phyloP scores from a whole-genome alignment of 1,140 invertebrate species.

The Lerema accius region DNA sequence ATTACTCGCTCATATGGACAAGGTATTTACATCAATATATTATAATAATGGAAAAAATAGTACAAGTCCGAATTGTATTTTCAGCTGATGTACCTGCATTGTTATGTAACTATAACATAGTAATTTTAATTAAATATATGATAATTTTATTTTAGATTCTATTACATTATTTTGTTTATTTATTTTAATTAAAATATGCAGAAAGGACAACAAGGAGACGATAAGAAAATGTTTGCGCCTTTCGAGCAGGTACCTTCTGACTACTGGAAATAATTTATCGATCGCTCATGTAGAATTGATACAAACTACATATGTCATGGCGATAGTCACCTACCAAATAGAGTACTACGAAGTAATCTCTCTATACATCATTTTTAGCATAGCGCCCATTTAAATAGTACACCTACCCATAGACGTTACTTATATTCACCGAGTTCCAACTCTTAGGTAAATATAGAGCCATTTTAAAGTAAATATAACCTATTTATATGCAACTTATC shows the following conservation, averaged over 20 bases:
- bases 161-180: constrained; percentile 27
- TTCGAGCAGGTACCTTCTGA: constrained; percentile 89
- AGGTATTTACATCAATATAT: constrained; percentile 81
- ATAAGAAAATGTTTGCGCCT: constrained; percentile 87
- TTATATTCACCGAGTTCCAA: too few species aligned
- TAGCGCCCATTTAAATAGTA: too few species aligned
- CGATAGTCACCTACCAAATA: not conserved
- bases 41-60: not conserved
- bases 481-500: not conserved
- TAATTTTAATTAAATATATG: too few species aligned
- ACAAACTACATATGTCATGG: not conserved
- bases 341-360: not conserved
- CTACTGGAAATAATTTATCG: constrained; percentile 7
- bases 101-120: too few species aligned
- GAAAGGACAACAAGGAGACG: constrained; percentile 86
- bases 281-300: not conserved
- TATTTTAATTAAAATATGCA: constrained; percentile 83
- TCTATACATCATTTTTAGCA: too few species aligned
- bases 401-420: too few species aligned
- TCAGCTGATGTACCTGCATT: too few species aligned
- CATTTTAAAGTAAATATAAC: not conserved
- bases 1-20: constrained; percentile 94
- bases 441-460: not conserved
- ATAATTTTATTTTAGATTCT: constrained; percentile 11
- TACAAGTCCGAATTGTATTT: too few species aligned